Conservation (phyloP, 2,113 vertebrate genomes). For the Phylloscopus trochiloides region DNA sequence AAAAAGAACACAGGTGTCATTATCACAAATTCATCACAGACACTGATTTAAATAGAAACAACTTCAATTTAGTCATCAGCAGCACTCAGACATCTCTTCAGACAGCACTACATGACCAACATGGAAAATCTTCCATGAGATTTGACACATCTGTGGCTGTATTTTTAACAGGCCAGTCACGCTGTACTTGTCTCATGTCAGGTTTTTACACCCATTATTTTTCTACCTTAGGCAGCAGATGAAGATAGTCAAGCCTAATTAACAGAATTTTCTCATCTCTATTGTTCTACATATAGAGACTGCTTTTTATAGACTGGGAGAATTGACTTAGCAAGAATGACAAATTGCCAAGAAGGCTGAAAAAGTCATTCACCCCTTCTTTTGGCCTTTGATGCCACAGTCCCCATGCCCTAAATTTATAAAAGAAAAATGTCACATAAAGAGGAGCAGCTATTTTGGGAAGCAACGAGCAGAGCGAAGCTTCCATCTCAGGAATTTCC, state of each 20-base stretch:
- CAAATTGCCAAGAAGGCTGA: not conserved
- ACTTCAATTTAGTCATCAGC: not conserved
- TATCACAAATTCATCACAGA: not conserved
- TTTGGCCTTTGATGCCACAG: not conserved
- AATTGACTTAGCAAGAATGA: not conserved
- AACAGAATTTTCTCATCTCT: not conserved
- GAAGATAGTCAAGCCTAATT: not conserved
- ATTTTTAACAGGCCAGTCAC: not conserved
- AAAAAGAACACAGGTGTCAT: not conserved
- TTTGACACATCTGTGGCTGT: not conserved
- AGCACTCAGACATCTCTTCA: not conserved
- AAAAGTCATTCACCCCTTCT: not conserved
- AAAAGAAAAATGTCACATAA: not conserved
- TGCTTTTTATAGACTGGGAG: not conserved
- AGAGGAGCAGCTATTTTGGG: not conserved
- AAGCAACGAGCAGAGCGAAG: not conserved
- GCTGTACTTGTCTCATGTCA: not conserved
- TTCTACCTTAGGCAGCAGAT: not conserved
- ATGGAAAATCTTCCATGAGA: not conserved
- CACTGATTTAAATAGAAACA: not conserved
- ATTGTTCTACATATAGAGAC: not conserved
- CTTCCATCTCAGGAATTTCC: not conserved
- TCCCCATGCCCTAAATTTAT: not conserved
- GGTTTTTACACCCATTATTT: not conserved
- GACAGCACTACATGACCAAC: not conserved